These are phyloP conservation scores for Bujurquina vittata DNA, from an alignment of 2,113 vertebrate species.

Conservation along the genomic window DNA sequence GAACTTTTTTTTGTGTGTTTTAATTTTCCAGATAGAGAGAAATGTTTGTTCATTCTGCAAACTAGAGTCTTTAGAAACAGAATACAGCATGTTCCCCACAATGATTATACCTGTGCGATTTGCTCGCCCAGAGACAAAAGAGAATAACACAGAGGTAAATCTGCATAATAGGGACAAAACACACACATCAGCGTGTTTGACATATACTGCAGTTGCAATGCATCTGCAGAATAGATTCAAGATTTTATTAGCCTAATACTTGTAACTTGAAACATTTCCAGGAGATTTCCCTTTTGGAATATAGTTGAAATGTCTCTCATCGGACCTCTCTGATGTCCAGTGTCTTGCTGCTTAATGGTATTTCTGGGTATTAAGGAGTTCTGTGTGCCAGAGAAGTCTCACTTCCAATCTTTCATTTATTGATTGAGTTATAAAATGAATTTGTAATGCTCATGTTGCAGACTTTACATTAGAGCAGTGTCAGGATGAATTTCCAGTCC, in stretches of 20 bases:
- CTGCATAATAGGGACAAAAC: slow-evolving; percentile 17
- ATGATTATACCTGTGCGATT: slow-evolving; percentile 7
- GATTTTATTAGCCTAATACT: slow-evolving; percentile 42
- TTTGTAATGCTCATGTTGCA: slow-evolving; percentile 49
- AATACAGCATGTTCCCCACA: slow-evolving; percentile 4
- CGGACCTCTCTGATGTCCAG: slow-evolving; percentile 27
- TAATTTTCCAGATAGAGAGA: background rate
- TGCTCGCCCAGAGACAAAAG: background rate
- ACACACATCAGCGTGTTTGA: slow-evolving; percentile 29
- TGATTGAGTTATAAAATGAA: slow-evolving; percentile 60
- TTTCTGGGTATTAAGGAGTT: slow-evolving; percentile 46
- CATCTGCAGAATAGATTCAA: slow-evolving; percentile 35
- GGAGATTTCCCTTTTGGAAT: background rate
- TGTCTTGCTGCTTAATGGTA: slow-evolving; percentile 51
- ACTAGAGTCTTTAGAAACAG: background rate
- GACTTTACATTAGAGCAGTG: slow-evolving; percentile 38
- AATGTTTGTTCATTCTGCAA: slow-evolving; percentile 1
- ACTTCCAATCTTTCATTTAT: slow-evolving; percentile 50
- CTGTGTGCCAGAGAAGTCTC: slow-evolving; percentile 51
- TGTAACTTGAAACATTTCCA: slow-evolving; percentile 46
- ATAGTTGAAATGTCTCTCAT: slow-evolving; percentile 30
- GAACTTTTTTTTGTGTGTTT: background rate
- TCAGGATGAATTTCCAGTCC: slow-evolving; percentile 27
- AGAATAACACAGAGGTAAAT: background rate
- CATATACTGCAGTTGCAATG: background rate